phyloP scores from a whole-genome alignment of 2,888 invertebrate species.

The Tipula helvola region DNA sequence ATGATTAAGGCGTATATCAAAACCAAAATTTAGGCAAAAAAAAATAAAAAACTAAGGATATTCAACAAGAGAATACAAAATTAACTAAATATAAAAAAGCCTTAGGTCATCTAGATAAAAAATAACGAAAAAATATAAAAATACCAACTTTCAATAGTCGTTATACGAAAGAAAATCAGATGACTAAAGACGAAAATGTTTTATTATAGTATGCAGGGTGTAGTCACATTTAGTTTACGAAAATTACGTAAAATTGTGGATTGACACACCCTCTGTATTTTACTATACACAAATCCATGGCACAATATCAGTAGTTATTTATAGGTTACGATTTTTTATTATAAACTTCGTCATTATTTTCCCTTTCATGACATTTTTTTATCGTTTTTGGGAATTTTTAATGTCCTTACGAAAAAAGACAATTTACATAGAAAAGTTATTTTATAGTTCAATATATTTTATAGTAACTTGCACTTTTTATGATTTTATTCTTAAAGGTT shows the following conservation, averaged over 20 bases:
- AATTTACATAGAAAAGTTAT: background rate
- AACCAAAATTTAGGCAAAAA: background rate
- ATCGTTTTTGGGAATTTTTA: background rate
- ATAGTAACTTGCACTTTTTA: background rate
- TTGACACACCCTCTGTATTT: background rate
- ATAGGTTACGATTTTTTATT: background rate
- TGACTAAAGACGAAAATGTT: background rate
- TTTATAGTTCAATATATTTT: background rate
- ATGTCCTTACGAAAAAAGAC: background rate
- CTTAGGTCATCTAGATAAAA: background rate
- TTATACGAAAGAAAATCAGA: background rate
- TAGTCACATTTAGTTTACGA: background rate
- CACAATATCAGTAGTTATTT: background rate
- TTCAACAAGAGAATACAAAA: background rate
- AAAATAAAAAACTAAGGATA: background rate
- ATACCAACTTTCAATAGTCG: background rate
- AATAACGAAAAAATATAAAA: background rate
- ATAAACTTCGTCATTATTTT: background rate
- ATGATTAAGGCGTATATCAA: background rate
- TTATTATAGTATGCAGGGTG: background rate
- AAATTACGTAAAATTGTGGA: background rate
- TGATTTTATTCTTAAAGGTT: background rate
- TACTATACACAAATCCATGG: background rate
- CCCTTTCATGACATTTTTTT: background rate
- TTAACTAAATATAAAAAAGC: background rate